Evolutionary conservation across 37 sponge, comb jelly and placozoan species (phyloP).

Genomic region (Geodia barretti): DNA sequence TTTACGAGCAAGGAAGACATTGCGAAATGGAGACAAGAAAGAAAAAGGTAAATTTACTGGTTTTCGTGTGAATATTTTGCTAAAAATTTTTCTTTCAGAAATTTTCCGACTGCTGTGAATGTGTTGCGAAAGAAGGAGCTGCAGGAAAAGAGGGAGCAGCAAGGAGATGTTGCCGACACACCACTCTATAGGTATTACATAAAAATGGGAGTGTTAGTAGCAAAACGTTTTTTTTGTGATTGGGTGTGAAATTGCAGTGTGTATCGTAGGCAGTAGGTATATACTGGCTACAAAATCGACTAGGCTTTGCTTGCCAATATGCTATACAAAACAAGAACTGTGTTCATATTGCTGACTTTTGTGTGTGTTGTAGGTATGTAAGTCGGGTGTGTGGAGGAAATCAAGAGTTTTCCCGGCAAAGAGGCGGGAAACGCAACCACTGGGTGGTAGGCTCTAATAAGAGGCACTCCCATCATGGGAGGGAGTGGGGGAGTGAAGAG

Average conservation of each 20-base stretch:
- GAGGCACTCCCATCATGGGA: neutral
- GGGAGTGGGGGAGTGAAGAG: constrained; percentile 3
- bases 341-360: no score
- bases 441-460: constrained; percentile 19
- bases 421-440: constrained; percentile 24
- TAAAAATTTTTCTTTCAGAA: constrained; percentile 41
- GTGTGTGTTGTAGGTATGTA: constrained; percentile 45
- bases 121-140: constrained; percentile 47
- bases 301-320: no score
- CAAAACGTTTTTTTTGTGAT: no score
- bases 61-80: neutral
- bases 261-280: no score
- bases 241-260: no score
- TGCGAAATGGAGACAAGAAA: constrained; percentile 75
- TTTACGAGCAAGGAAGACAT: constrained; percentile 72
- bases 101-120: constrained; percentile 60
- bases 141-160: constrained; percentile 19
- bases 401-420: neutral
- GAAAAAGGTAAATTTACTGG: constrained; percentile 58
- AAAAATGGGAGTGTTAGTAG: no score
- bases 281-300: no score
- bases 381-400: constrained; percentile 19
- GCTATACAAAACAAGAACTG: no score
- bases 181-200: constrained; percentile 56
- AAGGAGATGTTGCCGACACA: constrained; percentile 65